These are phyloP conservation scores for Pao palembangensis DNA, from an alignment of 2,113 vertebrate genomes.

Conservation along the genomic window DNA sequence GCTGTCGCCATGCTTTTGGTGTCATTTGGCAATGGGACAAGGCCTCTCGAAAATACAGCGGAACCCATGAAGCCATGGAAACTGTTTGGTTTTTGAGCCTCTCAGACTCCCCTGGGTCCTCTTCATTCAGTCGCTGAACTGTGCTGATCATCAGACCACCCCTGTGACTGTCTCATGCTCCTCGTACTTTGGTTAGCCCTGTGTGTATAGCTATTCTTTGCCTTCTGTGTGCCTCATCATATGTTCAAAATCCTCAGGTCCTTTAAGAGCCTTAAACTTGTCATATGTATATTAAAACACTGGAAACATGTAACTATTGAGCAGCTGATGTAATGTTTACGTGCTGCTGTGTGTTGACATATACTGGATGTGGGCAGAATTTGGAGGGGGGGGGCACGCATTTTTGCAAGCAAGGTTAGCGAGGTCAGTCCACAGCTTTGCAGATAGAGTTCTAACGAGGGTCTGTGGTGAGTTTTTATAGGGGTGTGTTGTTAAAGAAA, in stretches of 20 bases:
- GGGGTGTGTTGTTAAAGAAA: slow-evolving; percentile 62
- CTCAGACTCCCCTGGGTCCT: slow-evolving; percentile 22
- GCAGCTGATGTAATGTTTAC: slow-evolving; percentile 58
- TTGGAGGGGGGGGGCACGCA: neutral
- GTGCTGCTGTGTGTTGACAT: slow-evolving; percentile 58
- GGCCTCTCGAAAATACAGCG: neutral
- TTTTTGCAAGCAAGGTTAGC: slow-evolving; percentile 32
- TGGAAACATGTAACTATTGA: slow-evolving; percentile 43
- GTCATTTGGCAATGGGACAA: slow-evolving; percentile 6
- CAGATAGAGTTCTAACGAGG: slow-evolving; percentile 65
- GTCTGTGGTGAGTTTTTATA: slow-evolving; percentile 59
- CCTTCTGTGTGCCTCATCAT: slow-evolving; percentile 83
- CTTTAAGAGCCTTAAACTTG: slow-evolving; percentile 82
- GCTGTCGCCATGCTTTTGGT: slow-evolving; percentile 1
- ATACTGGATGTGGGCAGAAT: slow-evolving; percentile 28
- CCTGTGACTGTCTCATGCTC: slow-evolving; percentile 46
- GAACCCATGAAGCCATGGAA: slow-evolving; percentile 26
- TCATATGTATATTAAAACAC: slow-evolving; percentile 62
- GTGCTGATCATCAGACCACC: slow-evolving; percentile 33
- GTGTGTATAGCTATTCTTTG: slow-evolving; percentile 73
- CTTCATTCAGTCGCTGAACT: slow-evolving; percentile 13
- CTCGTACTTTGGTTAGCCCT: slow-evolving; percentile 57
- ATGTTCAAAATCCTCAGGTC: slow-evolving; percentile 81
- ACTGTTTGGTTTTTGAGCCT: slow-evolving; percentile 8
- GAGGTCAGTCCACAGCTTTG: slow-evolving; percentile 17